These are phyloP conservation scores for Bolborhynchus lineola DNA, from an alignment of 2,113 vertebrate genomes.

Conservation along the genomic window DNA sequence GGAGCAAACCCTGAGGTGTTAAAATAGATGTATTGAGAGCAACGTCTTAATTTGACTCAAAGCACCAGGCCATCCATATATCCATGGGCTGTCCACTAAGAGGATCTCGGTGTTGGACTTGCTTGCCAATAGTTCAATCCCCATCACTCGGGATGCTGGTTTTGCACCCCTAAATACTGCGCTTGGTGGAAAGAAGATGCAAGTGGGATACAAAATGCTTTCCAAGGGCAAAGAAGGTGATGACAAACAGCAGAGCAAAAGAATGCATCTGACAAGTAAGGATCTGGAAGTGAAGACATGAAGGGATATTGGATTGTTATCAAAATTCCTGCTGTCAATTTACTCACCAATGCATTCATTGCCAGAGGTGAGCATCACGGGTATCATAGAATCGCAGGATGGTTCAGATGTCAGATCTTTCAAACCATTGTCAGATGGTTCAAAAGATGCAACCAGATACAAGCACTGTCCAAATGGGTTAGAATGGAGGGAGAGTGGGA, in stretches of 20 bases:
- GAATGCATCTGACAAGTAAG: background rate
- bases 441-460: background rate
- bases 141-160: fast-evolving
- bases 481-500: background rate
- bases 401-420: background rate
- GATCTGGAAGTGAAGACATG: fast-evolving
- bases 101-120: background rate
- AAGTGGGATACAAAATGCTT: background rate
- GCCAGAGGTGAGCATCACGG: background rate
- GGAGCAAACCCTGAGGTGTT: background rate
- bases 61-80: background rate
- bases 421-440: background rate
- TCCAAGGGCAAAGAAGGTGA: background rate
- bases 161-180: background rate
- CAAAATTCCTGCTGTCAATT: background rate
- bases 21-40: fast-evolving
- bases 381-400: background rate
- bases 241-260: background rate
- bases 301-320: fast-evolving
- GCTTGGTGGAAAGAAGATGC: background rate
- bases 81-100: too few relatives aligned
- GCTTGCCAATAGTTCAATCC: fast-evolving
- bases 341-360: fast-evolving
- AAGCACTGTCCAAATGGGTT: background rate
- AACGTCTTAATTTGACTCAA: background rate